Conservation (phyloP, 2,888 invertebrate genomes). For the Hecatera dysodea region DNA sequence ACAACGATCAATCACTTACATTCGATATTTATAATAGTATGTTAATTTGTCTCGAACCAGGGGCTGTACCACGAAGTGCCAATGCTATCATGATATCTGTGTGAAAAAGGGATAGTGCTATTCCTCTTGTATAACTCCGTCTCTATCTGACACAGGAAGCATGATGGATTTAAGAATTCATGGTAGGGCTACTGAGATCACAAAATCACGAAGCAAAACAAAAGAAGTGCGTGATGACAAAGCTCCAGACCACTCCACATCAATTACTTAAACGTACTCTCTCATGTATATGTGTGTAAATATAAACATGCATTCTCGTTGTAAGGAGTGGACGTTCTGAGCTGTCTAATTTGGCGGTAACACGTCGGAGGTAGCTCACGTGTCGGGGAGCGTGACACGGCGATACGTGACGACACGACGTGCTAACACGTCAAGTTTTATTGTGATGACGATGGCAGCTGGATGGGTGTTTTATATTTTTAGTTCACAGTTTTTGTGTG, state of each 20-base stretch:
- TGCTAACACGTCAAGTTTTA: slow-evolving; percentile 70
- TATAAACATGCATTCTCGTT: slow-evolving; percentile 27
- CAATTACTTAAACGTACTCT: not conserved
- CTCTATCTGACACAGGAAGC: no score
- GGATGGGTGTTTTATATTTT: slow-evolving; percentile 58
- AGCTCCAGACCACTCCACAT: not conserved
- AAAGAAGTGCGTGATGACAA: not conserved
- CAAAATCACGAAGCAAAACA: not conserved
- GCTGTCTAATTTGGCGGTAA: slow-evolving; percentile 26
- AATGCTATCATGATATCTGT: no score
- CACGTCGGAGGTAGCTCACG: slow-evolving; percentile 57
- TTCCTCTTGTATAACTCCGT: no score
- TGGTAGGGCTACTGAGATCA: no score
- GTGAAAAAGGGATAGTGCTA: no score
- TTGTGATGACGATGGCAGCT: slow-evolving; percentile 65
- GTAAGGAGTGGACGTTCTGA: slow-evolving; percentile 51
- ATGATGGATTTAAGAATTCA: no score
- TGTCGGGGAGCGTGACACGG: slow-evolving; percentile 57
- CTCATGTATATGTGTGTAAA: not conserved
- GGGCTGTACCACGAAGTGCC: no score
- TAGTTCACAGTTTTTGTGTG: slow-evolving; percentile 35
- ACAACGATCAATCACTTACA: no score
- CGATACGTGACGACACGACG: slow-evolving; percentile 63
- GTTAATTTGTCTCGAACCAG: no score
- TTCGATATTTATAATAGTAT: no score